Conservation (phyloP, 2,113 vertebrate species). For the Ciconia stormi region DNA sequence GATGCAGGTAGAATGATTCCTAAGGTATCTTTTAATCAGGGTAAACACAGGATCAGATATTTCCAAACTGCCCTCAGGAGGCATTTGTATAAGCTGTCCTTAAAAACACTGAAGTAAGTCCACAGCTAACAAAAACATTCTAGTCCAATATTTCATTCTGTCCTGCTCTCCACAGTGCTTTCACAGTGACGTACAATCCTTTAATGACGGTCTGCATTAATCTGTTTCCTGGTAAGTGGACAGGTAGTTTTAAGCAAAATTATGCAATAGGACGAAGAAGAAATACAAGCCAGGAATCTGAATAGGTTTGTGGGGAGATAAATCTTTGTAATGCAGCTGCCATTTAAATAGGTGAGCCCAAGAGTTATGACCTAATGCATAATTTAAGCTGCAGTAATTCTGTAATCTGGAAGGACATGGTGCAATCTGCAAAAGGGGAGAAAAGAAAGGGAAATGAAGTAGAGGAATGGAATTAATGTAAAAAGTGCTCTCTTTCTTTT, state of each 20-base stretch:
- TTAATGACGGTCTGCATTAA: background rate
- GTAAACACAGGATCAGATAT: background rate
- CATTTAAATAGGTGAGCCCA: background rate
- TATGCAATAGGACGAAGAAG: background rate
- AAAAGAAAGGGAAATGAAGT: background rate
- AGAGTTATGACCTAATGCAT: background rate
- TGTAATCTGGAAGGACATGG: background rate
- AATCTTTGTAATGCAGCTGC: background rate
- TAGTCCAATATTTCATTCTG: background rate
- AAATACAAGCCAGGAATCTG: background rate
- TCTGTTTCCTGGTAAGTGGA: background rate
- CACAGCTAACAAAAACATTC: background rate
- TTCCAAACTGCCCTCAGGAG: background rate
- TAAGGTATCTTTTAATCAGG: background rate
- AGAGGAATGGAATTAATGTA: background rate
- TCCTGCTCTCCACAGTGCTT: background rate
- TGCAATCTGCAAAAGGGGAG: background rate
- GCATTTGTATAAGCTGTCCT: background rate
- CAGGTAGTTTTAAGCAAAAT: background rate
- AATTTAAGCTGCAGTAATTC: background rate
- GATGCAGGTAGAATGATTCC: background rate
- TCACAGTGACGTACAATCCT: background rate
- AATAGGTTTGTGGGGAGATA: background rate
- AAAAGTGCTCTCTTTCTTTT: background rate
- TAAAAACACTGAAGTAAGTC: background rate